These are phyloP conservation scores for Microplitis manilae DNA, from an alignment of 2,888 invertebrate species.

Conservation along the genomic window DNA sequence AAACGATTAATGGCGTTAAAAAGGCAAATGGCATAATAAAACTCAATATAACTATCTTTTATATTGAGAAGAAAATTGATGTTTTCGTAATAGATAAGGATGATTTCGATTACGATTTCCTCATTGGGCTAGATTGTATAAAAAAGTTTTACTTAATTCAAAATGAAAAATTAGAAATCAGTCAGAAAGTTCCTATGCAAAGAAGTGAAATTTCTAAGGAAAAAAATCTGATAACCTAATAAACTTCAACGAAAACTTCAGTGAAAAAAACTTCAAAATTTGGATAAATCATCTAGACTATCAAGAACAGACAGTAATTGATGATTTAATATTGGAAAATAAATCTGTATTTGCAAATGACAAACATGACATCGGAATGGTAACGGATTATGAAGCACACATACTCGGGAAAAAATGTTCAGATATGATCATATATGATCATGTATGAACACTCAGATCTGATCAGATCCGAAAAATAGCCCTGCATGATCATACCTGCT, in stretches of 20 bases:
- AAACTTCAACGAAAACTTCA: constrained; percentile 37
- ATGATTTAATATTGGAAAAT: constrained; percentile 49
- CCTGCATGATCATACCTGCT: too few relatives aligned
- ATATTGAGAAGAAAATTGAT: constrained; percentile 49
- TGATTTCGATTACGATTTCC: constrained; percentile 55
- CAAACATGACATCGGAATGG: constrained; percentile 48
- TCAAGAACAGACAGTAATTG: constrained; percentile 37
- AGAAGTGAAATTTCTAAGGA: constrained; percentile 1
- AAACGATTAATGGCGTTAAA: constrained; percentile 53
- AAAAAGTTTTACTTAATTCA: constrained; percentile 54
- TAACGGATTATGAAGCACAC: constrained; percentile 39
- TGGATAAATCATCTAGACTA: constrained; percentile 35
- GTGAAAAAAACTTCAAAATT: constrained; percentile 35
- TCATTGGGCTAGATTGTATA: constrained; percentile 56
- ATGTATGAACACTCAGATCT: too few relatives aligned
- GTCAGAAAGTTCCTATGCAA: not conserved
- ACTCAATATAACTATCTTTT: constrained; percentile 50
- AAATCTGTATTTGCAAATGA: constrained; percentile 51
- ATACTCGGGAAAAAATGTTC: too few relatives aligned
- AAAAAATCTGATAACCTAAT: not conserved
- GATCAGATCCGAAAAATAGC: too few relatives aligned
- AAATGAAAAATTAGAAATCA: constrained; percentile 52
- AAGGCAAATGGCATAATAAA: constrained; percentile 48
- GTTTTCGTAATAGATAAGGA: constrained; percentile 52
- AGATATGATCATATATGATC: too few relatives aligned